These are phyloP conservation scores for Trissonchulus latispiculum DNA, from an alignment of 2,888 invertebrate species.

Conservation along the genomic window DNA sequence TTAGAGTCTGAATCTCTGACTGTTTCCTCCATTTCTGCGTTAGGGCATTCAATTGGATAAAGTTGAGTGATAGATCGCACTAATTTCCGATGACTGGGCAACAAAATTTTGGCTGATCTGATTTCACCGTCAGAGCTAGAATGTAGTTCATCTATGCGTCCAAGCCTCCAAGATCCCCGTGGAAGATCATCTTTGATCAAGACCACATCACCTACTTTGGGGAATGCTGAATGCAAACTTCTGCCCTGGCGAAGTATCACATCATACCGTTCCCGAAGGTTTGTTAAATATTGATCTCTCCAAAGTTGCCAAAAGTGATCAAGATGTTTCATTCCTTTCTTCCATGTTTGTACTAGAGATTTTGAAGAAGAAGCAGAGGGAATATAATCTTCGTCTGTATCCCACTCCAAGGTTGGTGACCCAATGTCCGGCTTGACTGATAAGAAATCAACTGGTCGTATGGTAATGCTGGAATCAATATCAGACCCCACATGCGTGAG, in stretches of 20 bases:
- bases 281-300: conserved; percentile 6
- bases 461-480: neutral
- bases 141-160: neutral
- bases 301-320: conserved; percentile 19
- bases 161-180: conserved; percentile 2
- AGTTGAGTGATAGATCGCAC: neutral
- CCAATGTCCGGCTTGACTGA: neutral
- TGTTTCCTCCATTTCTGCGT: no score
- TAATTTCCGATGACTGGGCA: neutral
- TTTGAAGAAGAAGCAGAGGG: neutral
- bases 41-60: neutral
- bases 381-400: neutral
- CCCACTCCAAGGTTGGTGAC: neutral
- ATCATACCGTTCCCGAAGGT: neutral
- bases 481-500: conserved; percentile 19
- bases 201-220: neutral
- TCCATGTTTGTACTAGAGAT: neutral
- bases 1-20: no score
- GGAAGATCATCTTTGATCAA: neutral
- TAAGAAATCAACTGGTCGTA: neutral
- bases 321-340: neutral
- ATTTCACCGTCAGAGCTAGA: neutral
- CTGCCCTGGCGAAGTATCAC: neutral
- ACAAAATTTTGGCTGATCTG: neutral
- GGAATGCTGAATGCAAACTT: neutral